These are phyloP conservation scores for Potamilus streckersoni DNA, from an alignment of 1,140 invertebrate genomes.

Conservation along the genomic window DNA sequence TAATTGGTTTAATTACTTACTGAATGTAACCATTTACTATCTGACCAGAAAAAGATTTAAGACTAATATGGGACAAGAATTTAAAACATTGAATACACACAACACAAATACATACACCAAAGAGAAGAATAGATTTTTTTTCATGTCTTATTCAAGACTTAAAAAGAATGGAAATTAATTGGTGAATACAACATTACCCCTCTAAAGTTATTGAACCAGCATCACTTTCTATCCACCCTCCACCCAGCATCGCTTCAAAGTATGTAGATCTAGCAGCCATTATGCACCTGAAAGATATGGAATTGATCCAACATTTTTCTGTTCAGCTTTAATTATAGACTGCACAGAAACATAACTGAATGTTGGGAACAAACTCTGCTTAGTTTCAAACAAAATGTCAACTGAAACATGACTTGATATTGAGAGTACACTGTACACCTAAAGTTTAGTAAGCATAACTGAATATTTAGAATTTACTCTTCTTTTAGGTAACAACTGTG, in stretches of 20 bases:
- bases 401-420: background rate
- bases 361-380: too few relatives aligned
- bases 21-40: too few relatives aligned
- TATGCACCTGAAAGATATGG: slow-evolving; percentile 74
- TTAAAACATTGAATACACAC: background rate
- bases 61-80: background rate
- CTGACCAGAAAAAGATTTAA: background rate
- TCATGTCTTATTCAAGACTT: background rate
- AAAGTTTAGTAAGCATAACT: too few relatives aligned
- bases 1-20: too few relatives aligned
- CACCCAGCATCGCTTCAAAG: slow-evolving; percentile 89
- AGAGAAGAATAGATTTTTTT: background rate
- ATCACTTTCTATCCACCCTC: slow-evolving; percentile 83
- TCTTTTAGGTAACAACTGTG: background rate
- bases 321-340: too few relatives aligned
- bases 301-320: too few relatives aligned
- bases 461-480: background rate
- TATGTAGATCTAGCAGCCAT: slow-evolving; percentile 89
- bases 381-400: too few relatives aligned
- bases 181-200: slow-evolving; percentile 74
- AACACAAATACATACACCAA: background rate
- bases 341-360: background rate
- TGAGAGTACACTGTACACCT: background rate
- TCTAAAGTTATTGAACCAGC: slow-evolving; percentile 85
- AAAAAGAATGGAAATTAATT: background rate